Base-by-base conservation (phyloP, 2,888 invertebrate species). In the Poecilus cupreus region DNA sequence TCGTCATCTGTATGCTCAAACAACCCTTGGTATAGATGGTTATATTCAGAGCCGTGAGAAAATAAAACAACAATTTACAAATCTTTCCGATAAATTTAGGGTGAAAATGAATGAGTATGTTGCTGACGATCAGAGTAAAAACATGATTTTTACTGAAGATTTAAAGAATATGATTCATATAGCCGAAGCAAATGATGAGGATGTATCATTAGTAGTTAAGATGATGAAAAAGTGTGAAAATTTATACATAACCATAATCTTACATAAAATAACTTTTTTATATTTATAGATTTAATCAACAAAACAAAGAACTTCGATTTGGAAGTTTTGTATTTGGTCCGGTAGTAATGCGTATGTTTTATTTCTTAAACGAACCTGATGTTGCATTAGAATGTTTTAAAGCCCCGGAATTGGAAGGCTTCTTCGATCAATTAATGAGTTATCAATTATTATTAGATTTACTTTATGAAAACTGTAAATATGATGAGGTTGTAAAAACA, bases 241-340 rank as follows among this genome's bases (percentile, higher is more conserved):
- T 64, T 18, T 60, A 37, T 43, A 75, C 22, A 24, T 54, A 16
- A 26, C 26, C 26, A 2, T 5, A 26, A 13, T 13, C 22, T 54
- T 60, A 60, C 26, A 60, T 60, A 26, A n/a, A n/a, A 60, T 13
- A 11, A 6, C 5, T 6, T 22, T 57, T 79, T 78, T 74, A 5
- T 32, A 26, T 82, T 90, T 90, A 82, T 85, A 94, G 94, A 86
- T 96, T 94, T 85, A 93, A 94, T 85, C 87, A 90, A 16, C 95
- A 96, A 87, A 94, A 93, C 83, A 91, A 92, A 83, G 93, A 94
- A 83, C 87, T 94, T 80, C 89, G 95, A 82, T 96, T 96, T 91
- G 94, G 95, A n/a, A 94, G 91, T 84, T 96, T 93, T 88, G 87
- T 93, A 3, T 96, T 96, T 91, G 96, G 96, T 0, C 95, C 96